A percentile compares a stretch with the other conserved stretches of the same genome.
These are phyloP conservation scores for Micromesistius poutassou DNA, from an alignment of 2,797 vertebrate species.

Conservation along the genomic window DNA sequence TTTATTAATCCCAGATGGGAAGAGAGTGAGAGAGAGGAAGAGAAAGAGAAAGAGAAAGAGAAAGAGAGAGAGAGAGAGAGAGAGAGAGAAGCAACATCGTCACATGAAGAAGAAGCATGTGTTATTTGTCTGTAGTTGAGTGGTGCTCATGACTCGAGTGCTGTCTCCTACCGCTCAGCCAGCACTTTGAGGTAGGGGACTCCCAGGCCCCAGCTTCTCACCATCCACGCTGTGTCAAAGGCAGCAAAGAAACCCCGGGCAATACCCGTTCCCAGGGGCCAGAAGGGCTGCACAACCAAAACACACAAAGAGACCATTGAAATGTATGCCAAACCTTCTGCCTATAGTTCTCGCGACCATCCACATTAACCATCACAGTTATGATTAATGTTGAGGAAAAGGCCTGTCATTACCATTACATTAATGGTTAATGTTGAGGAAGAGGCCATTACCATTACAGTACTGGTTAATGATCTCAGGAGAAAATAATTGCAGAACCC, in stretches of 20 bases:
- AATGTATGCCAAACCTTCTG: neutral
- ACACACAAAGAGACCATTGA: neutral
- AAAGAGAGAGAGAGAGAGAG: neutral
- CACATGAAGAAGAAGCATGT: neutral
- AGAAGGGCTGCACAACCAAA: constrained; percentile 84
- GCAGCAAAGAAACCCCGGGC: constrained; percentile 88
- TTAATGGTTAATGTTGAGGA: too few species aligned
- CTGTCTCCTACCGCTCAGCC: constrained; percentile 79
- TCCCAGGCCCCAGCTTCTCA: constrained; percentile 84
- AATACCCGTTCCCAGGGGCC: constrained; percentile 91
- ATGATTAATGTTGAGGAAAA: too few species aligned
- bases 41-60: neutral
- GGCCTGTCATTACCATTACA: too few species aligned
- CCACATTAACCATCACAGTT: too few species aligned
- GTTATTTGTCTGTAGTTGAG: neutral
- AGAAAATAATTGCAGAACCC: neutral
- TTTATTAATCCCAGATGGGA: neutral
- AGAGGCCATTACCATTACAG: too few species aligned
- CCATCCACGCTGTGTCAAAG: constrained; percentile 92
- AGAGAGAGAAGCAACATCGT: neutral
- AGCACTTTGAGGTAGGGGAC: constrained; percentile 76
- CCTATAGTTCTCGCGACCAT: neutral
- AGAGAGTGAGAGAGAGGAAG: neutral
- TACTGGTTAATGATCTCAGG: too few species aligned
- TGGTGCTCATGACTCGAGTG: neutral